phyloP scores from a whole-genome alignment of 2,113 vertebrate species.

The Xiphophorus maculatus region DNA sequence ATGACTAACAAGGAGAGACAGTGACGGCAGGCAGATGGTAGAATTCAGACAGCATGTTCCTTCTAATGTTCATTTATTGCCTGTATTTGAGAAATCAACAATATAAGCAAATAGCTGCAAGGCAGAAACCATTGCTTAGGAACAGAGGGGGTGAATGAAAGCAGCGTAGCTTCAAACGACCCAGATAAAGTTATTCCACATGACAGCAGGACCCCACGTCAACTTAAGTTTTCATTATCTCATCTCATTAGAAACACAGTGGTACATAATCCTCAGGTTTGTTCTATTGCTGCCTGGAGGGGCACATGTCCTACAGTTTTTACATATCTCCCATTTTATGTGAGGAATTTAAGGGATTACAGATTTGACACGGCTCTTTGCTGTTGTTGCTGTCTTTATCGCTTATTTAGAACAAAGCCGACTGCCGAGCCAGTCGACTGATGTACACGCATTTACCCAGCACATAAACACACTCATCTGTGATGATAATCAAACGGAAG shows the following conservation, averaged over 20 bases:
- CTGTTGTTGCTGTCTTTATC: conserved; percentile 47
- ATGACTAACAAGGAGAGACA: conserved; percentile 24
- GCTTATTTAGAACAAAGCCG: conserved; percentile 53
- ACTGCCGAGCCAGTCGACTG: conserved; percentile 36
- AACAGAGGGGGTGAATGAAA: conserved; percentile 19
- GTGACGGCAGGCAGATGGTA: conserved; percentile 23
- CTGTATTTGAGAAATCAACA: conserved; percentile 21
- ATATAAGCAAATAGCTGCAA: conserved; percentile 53
- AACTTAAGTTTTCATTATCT: conserved; percentile 63
- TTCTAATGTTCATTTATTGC: conserved; percentile 24
- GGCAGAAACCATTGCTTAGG: conserved; percentile 12
- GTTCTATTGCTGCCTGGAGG: conserved; percentile 40
- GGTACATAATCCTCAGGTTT: conserved; percentile 59
- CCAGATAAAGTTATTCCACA: conserved; percentile 69
- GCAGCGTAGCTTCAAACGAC: conserved; percentile 48
- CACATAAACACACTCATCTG: conserved; percentile 7
- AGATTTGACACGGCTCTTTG: conserved; percentile 68
- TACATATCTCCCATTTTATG: conserved; percentile 53
- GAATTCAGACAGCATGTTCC: conserved; percentile 10
- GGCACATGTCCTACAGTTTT: conserved; percentile 59
- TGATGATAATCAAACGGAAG: conserved; percentile 41
- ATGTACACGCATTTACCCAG: conserved; percentile 9
- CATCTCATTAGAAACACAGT: conserved; percentile 65
- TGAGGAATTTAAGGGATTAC: conserved; percentile 74
- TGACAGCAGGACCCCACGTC: conserved; percentile 54